These are phyloP conservation scores for Tipula vernalis DNA, from an alignment of 2,888 invertebrate species.

Conservation along the genomic window DNA sequence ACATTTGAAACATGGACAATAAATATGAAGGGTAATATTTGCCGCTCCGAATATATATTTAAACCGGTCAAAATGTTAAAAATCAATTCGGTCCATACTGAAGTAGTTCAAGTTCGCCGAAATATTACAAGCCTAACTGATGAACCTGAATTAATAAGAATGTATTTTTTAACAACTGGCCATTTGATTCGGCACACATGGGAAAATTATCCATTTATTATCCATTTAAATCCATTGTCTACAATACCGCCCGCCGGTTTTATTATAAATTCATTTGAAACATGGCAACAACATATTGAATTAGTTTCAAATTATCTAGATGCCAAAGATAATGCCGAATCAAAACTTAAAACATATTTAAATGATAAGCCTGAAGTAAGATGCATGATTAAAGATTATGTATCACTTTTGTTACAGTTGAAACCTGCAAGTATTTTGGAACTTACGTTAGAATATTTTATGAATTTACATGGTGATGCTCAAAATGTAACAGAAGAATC, in stretches of 20 bases:
- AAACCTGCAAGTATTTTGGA: constrained; percentile 27
- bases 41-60: background rate
- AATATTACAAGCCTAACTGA: background rate
- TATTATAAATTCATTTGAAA: background rate
- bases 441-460: constrained; percentile 20
- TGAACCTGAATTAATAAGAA: constrained; percentile 14
- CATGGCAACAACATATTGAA: constrained; percentile 14
- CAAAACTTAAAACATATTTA: constrained; percentile 20
- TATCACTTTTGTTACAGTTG: constrained; percentile 25
- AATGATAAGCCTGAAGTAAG: constrained; percentile 23
- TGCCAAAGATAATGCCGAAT: constrained; percentile 10
- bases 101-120: background rate
- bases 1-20: constrained; percentile 25
- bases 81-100: background rate
- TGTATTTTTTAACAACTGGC: constrained; percentile 14
- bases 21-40: constrained; percentile 22
- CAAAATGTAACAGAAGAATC: background rate
- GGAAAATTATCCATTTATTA: constrained; percentile 13
- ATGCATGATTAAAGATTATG: constrained; percentile 27
- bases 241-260: constrained; percentile 7
- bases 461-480: constrained; percentile 12
- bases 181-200: constrained; percentile 15
- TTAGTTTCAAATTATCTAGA: constrained; percentile 15
- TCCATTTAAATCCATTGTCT: constrained; percentile 14
- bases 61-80: background rate